Evolutionary conservation across 2,888 invertebrate species (phyloP), one percentile per base, ranked within the genome.

Genomic region (Thysanoteuthis rhombus): DNA sequence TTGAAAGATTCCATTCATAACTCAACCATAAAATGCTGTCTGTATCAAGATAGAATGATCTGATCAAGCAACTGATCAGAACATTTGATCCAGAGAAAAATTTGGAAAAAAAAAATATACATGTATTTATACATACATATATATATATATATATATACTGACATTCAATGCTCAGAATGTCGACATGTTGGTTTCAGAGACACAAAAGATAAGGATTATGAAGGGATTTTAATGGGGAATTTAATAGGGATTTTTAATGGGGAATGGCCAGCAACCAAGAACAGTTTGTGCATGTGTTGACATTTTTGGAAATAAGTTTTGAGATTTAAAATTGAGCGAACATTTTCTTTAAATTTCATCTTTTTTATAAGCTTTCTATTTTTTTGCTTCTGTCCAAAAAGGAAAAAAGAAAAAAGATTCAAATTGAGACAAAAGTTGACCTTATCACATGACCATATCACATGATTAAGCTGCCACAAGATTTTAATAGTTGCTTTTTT

Each of bases 211-310:
- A 39, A 40, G 40, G 91, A 91, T 42, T 40, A 90, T 40, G 12
- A 91, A 32, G 32, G 42, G n/a, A 75, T 75, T n/a, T 36, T 75
- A 75, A 75, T 75, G 75, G 75, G 75, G 75, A 75, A 75, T 75
- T n/a, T n/a, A n/a, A n/a, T 39, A 32, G 32, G 42, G n/a, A 75
- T 75, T 75, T n/a, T 36, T 75, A 75, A 75, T 75, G 75, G 75
- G 75, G 75, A 75, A 75, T 75, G 75, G 75, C 75, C 75, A 75
- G 75, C 75, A 75, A 75, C 75, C 75, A 75, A n/a, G n/a, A 75
- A 75, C 75, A 75, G n/a, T 75, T 75, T 75, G 75, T 75, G 75
- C 75, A n/a, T 75, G n/a, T 75, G n/a, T 75, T n/a, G 75, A 75
- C 75, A n/a, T n/a, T 75, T 75, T 75, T 75, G n/a, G 3, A 4